A percentile compares a stretch with the other conserved stretches of the same genome.
Conservation (phyloP, 2,888 invertebrate species). For the Mellilla xanthometata region DNA sequence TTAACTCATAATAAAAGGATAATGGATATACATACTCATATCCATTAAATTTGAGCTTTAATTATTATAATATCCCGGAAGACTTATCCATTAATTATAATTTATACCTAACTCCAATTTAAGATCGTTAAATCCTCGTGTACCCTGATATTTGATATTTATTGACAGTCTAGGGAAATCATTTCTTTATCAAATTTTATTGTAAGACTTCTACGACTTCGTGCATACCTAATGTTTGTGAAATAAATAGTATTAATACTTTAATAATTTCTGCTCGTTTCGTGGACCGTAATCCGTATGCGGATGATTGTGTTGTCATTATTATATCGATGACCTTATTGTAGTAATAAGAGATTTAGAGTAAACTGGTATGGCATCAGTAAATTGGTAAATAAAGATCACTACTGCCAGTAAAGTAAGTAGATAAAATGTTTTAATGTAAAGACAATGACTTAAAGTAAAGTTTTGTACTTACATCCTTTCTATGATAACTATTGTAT, state of each 20-base stretch:
- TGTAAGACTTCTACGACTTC: constrained; percentile 13
- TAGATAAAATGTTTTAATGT: constrained; percentile 75
- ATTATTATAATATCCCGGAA: constrained; percentile 75
- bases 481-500: constrained; percentile 42
- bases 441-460: constrained; percentile 56
- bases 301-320: constrained; percentile 64
- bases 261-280: constrained; percentile 23
- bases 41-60: constrained; percentile 79
- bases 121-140: constrained; percentile 38
- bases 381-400: constrained; percentile 64
- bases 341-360: constrained; percentile 59
- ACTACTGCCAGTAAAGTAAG: constrained; percentile 78
- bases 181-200: constrained; percentile 10
- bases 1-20: constrained; percentile 53
- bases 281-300: constrained; percentile 40
- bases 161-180: constrained; percentile 47
- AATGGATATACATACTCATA: constrained; percentile 58
- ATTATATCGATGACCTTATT: constrained; percentile 61
- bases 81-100: constrained; percentile 50
- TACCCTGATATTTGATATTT: constrained; percentile 35
- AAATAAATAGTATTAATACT: constrained; percentile 18
- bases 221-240: constrained; percentile 17
- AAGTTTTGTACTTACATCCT: constrained; percentile 70
- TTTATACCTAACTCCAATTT: constrained; percentile 42
- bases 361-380: constrained; percentile 58